phyloP scores from a whole-genome alignment of 2,113 vertebrate species.

The Seriola dumerili region DNA sequence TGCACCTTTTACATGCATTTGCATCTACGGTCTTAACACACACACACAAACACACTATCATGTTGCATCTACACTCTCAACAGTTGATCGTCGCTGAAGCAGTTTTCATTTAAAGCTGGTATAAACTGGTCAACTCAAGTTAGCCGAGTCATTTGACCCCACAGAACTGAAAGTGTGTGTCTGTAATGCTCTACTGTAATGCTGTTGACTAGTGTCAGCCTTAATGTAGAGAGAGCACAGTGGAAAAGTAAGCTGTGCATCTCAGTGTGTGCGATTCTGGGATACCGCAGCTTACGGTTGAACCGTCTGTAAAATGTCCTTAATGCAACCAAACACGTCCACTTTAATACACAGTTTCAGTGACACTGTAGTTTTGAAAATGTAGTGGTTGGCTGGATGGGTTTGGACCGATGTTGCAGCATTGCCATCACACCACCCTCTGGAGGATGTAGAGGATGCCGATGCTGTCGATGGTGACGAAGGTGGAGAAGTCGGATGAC shows the following conservation, averaged over 20 bases:
- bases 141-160: no score
- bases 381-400: neutral
- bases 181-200: constrained; percentile 10
- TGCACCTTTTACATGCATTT: no score
- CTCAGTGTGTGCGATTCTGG: neutral
- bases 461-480: constrained; percentile 95
- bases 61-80: neutral
- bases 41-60: neutral
- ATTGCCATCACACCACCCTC: constrained; percentile 71
- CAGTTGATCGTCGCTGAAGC: rapidly evolving
- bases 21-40: neutral
- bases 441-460: constrained; percentile 95
- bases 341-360: neutral
- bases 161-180: neutral
- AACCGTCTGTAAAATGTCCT: neutral
- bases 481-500: constrained; percentile 91
- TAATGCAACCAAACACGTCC: neutral
- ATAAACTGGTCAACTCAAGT: neutral
- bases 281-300: neutral
- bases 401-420: rapidly evolving
- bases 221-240: neutral
- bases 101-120: constrained; percentile 12
- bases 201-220: neutral
- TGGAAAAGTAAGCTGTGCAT: neutral
- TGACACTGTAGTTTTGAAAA: no score